Conservation (phyloP, 2,113 vertebrate genomes). For the Callopanchax toddi region DNA sequence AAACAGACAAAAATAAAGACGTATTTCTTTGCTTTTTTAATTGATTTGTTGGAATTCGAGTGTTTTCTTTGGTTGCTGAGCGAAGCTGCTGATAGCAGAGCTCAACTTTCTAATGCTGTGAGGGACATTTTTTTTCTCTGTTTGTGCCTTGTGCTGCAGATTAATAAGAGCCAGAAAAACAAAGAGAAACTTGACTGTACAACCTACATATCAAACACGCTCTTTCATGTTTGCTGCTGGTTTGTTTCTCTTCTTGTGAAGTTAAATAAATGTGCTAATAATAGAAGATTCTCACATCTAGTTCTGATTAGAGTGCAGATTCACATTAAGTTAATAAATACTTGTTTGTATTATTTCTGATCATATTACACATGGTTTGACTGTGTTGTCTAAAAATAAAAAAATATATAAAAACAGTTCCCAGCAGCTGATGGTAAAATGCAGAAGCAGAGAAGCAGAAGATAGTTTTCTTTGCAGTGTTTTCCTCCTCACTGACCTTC, state of each 20-base stretch:
- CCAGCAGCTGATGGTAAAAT: slow-evolving; percentile 1
- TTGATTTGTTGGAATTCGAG: slow-evolving; percentile 23
- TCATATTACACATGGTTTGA: no score
- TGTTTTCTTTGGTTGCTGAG: slow-evolving; percentile 16
- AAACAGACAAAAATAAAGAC: slow-evolving; percentile 15
- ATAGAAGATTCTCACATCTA: slow-evolving; percentile 25
- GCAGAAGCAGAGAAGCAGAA: background rate
- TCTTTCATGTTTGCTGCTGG: background rate
- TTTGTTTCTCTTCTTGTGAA: slow-evolving; percentile 30
- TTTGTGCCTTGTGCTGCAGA: slow-evolving; percentile 13
- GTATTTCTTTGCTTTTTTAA: slow-evolving; percentile 13
- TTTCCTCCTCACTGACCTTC: slow-evolving; percentile 82
- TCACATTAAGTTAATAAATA: slow-evolving; percentile 13
- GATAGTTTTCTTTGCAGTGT: background rate
- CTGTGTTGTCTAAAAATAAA: no score
- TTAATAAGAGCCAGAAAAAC: slow-evolving; percentile 42
- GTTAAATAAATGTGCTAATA: slow-evolving; percentile 51
- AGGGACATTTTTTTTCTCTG: slow-evolving; percentile 4
- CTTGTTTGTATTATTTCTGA: no score
- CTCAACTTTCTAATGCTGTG: slow-evolving; percentile 18
- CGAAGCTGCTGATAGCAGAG: slow-evolving; percentile 20
- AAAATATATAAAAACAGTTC: no score
- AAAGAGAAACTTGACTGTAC: slow-evolving; percentile 44
- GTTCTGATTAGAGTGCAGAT: slow-evolving; percentile 15
- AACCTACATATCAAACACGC: slow-evolving; percentile 43